Conservation (phyloP, 2,113 vertebrate species). For the Prionailurus viverrinus region DNA sequence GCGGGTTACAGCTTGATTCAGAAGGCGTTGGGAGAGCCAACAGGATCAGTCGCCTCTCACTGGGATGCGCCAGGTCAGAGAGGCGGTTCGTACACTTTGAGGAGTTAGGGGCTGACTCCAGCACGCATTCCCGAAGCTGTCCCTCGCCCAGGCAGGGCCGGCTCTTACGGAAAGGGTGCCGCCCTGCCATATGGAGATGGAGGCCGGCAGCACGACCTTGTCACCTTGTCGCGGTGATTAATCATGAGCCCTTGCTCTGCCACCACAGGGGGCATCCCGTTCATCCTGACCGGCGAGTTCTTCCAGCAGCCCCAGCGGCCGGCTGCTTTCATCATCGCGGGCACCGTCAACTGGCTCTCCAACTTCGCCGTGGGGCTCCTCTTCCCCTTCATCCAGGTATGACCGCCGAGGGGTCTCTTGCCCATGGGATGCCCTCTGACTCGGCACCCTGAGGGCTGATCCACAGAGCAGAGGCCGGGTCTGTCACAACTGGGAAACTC, state of each 20-base stretch:
- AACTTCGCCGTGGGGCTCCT: constrained; percentile 95
- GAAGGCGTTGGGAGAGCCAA: background rate
- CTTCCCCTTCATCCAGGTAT: constrained; percentile 97
- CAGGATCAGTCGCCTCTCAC: rapidly evolving
- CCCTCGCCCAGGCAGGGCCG: background rate
- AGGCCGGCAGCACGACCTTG: rapidly evolving
- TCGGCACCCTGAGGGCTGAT: background rate
- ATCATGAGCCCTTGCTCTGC: background rate
- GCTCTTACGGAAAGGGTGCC: rapidly evolving
- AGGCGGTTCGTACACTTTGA: no score
- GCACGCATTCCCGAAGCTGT: rapidly evolving
- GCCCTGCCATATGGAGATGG: background rate
- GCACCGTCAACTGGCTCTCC: constrained; percentile 94
- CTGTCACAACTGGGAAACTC: no score
- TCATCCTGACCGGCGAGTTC: constrained; percentile 94
- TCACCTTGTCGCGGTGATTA: rapidly evolving
- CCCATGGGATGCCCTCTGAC: rapidly evolving
- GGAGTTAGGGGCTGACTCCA: rapidly evolving
- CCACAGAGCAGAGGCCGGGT: rapidly evolving
- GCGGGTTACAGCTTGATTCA: background rate
- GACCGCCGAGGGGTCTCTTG: rapidly evolving
- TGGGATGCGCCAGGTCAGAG: background rate
- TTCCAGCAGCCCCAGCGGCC: constrained; percentile 95
- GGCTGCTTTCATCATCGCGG: constrained; percentile 94
- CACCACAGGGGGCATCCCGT: constrained; percentile 94